Evolutionary conservation across 1,140 invertebrate species (phyloP).

Genomic region (Agraylea sexmaculata): DNA sequence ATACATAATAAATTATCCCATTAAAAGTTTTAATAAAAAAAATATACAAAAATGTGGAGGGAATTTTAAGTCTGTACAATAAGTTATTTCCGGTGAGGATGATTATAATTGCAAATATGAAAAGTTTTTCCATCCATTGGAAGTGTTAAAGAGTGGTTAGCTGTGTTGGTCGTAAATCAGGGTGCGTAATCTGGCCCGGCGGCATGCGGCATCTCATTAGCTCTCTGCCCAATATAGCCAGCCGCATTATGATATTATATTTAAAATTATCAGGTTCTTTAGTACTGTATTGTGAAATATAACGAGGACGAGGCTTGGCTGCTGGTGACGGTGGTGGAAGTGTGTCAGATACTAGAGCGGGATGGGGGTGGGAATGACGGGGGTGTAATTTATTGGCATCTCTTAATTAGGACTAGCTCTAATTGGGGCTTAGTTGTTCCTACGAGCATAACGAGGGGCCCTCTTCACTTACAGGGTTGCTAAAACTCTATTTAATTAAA

Average conservation of each 20-base stretch:
- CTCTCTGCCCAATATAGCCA: background rate
- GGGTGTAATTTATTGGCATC: constrained; percentile 44
- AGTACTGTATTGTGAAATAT: background rate
- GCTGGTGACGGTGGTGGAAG: constrained; percentile 4
- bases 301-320: constrained; percentile 1
- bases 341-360: constrained; percentile 17
- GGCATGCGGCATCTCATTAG: constrained; percentile 3
- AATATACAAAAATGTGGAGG: too few species aligned
- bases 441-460: constrained; percentile 34
- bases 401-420: constrained; percentile 47
- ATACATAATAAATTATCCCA: too few species aligned
- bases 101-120: too few species aligned
- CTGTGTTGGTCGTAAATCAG: constrained; percentile 20
- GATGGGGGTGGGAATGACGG: constrained; percentile 30
- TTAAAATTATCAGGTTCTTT: background rate
- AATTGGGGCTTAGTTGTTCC: constrained; percentile 41
- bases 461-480: too few species aligned
- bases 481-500: too few species aligned
- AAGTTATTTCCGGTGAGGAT: too few species aligned
- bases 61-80: too few species aligned
- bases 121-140: too few species aligned
- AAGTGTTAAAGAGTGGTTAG: too few species aligned
- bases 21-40: too few species aligned
- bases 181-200: constrained; percentile 20
- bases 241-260: background rate